phyloP scores from a whole-genome alignment of 2,797 vertebrate species.

The Acanthopagrus latus region DNA sequence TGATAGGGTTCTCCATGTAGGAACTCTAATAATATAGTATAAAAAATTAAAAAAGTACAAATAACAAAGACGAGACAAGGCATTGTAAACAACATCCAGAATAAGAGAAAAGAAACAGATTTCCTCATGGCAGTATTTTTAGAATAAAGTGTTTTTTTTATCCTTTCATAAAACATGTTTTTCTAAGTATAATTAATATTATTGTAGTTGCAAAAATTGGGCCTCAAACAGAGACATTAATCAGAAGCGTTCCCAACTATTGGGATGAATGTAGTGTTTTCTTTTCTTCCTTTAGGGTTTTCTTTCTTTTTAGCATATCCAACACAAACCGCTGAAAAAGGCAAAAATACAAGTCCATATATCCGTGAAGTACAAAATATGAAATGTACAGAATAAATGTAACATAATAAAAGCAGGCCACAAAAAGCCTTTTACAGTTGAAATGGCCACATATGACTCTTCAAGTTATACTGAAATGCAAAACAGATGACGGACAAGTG shows the following conservation, averaged over 20 bases:
- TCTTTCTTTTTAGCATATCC: slow-evolving; percentile 52
- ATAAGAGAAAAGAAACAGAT: slow-evolving; percentile 69
- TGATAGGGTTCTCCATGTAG: slow-evolving; percentile 80
- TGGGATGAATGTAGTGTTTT: slow-evolving; percentile 77
- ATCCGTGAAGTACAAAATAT: slow-evolving; percentile 78
- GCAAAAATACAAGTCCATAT: slow-evolving; percentile 71
- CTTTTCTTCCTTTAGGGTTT: slow-evolving; percentile 57
- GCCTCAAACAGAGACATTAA: slow-evolving; percentile 75
- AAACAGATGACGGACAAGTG: slow-evolving; percentile 55
- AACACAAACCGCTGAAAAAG: slow-evolving; percentile 70
- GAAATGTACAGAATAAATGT: slow-evolving; percentile 75
- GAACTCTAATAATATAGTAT: slow-evolving; percentile 86
- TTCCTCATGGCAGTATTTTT: slow-evolving; percentile 74
- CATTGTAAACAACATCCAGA: slow-evolving; percentile 84
- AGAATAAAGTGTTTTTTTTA: slow-evolving; percentile 61
- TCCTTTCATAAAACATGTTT: slow-evolving; percentile 62
- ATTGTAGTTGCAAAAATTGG: slow-evolving; percentile 70
- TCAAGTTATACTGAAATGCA: slow-evolving; percentile 76
- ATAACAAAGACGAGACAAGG: slow-evolving; percentile 79
- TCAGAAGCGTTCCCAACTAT: slow-evolving; percentile 65
- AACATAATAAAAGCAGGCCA: slow-evolving; percentile 72
- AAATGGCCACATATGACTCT: slow-evolving; percentile 65
- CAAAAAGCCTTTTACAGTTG: slow-evolving; percentile 72
- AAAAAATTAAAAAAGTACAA: slow-evolving; percentile 88
- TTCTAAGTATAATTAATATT: slow-evolving; percentile 50